Evolutionary conservation across 2,888 invertebrate species (phyloP).

Genomic region (Hypselothyrea guttata): DNA sequence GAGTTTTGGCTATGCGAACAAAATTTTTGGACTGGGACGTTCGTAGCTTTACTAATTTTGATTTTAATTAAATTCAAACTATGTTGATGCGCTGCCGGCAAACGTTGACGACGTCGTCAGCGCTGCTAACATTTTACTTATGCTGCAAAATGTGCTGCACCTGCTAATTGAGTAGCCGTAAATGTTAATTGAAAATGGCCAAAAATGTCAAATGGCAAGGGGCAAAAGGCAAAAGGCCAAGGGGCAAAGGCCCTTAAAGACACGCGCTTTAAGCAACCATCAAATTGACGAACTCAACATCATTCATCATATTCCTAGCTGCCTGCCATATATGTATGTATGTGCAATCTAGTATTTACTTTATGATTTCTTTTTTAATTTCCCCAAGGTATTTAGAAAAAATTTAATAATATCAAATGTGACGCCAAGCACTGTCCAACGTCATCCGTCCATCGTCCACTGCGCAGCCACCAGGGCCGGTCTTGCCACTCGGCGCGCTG

Average conservation of each 20-base stretch:
- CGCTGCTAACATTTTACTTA: slow-evolving; percentile 50
- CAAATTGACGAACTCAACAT: neutral
- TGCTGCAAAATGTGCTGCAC: slow-evolving; percentile 52
- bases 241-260: too few species aligned
- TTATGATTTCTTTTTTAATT: slow-evolving; percentile 76
- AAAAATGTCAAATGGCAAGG: slow-evolving; percentile 13
- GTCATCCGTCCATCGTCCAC: slow-evolving; percentile 6
- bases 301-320: slow-evolving; percentile 5
- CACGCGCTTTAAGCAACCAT: too few species aligned
- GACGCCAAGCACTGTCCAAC: slow-evolving; percentile 32
- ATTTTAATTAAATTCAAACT: slow-evolving; percentile 80
- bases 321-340: slow-evolving; percentile 1
- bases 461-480: too few species aligned
- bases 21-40: neutral
- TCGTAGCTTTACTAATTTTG: slow-evolving; percentile 66
- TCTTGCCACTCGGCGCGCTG: too few species aligned
- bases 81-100: slow-evolving; percentile 66
- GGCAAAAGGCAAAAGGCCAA: too few species aligned
- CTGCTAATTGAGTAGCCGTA: slow-evolving; percentile 66
- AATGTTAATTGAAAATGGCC: slow-evolving; percentile 66
- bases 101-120: slow-evolving; percentile 26
- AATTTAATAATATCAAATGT: slow-evolving; percentile 77
- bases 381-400: slow-evolving; percentile 76
- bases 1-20: neutral
- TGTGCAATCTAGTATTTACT: slow-evolving; percentile 46